Evolutionary conservation across 2,888 invertebrate genomes (phyloP).

Genomic region (Trichacis sp.): DNA sequence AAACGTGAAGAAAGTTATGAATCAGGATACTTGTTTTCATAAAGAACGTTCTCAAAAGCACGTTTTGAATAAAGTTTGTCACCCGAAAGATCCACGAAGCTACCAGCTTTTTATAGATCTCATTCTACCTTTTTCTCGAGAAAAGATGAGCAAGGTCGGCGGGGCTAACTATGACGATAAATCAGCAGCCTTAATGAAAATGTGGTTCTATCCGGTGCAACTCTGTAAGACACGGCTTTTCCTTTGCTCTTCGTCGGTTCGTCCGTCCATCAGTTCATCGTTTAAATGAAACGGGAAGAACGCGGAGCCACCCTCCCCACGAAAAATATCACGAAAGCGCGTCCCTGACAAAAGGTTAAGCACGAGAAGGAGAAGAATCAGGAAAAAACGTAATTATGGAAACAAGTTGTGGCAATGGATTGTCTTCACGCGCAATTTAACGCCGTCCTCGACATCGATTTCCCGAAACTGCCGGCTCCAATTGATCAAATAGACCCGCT

Average conservation of each 20-base stretch:
- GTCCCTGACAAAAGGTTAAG: slow-evolving; percentile 43
- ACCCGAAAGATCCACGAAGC: no score
- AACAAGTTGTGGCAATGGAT: slow-evolving; percentile 42
- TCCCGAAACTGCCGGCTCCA: slow-evolving; percentile 15
- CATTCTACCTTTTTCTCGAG: slow-evolving; percentile 26
- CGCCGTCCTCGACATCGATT: slow-evolving; percentile 37
- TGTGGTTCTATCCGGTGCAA: slow-evolving; percentile 54
- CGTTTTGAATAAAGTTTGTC: slow-evolving; percentile 10
- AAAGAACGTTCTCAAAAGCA: no score
- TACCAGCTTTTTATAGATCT: slow-evolving; percentile 36
- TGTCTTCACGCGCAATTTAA: slow-evolving; percentile 40
- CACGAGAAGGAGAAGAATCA: slow-evolving; percentile 21
- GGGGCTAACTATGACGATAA: slow-evolving; percentile 58
- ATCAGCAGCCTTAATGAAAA: slow-evolving; percentile 61
- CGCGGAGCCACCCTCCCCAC: slow-evolving; percentile 42
- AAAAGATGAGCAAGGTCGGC: slow-evolving; percentile 51
- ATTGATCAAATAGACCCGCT: neutral
- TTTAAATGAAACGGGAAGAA: slow-evolving; percentile 54
- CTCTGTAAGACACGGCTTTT: slow-evolving; percentile 28
- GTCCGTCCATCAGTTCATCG: slow-evolving; percentile 42
- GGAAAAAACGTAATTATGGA: slow-evolving; percentile 48
- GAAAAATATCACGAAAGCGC: slow-evolving; percentile 58
- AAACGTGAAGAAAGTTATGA: no score
- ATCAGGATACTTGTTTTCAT: no score
- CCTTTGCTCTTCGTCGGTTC: slow-evolving; percentile 20